Conservation (phyloP, 1,140 invertebrate genomes). For the Cyclina sinensis region DNA sequence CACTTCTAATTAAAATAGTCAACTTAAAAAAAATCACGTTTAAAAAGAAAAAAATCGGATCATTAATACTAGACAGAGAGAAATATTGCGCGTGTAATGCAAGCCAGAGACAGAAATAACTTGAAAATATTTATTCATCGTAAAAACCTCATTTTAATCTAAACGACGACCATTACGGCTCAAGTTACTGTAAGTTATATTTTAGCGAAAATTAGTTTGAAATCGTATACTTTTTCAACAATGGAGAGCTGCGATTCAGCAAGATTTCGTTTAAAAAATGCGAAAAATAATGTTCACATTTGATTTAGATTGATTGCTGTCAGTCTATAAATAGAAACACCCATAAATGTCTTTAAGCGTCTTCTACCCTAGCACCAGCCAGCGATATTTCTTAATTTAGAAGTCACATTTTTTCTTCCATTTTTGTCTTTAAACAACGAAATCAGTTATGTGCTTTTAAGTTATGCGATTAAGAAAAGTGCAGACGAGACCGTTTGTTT, state of each 20-base stretch:
- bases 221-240: conserved; percentile 13
- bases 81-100: neutral
- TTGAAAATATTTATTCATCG: conserved; percentile 57
- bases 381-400: neutral
- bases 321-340: conserved; percentile 8
- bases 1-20: too few relatives aligned
- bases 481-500: too few relatives aligned
- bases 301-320: neutral
- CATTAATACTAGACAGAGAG: neutral
- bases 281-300: conserved; percentile 2
- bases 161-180: conserved; percentile 43
- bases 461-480: too few relatives aligned
- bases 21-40: too few relatives aligned
- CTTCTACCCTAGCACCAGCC: neutral
- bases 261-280: conserved; percentile 15
- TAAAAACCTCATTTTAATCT: conserved; percentile 65
- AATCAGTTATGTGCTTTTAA: too few relatives aligned
- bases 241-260: conserved; percentile 8
- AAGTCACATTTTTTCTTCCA: neutral
- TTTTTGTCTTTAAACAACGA: too few relatives aligned
- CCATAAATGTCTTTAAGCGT: neutral
- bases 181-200: conserved; percentile 60
- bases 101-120: neutral
- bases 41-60: too few relatives aligned
- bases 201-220: conserved; percentile 59